Percentiles rank a stretch among this genome's conserved stretches.
Evolutionary conservation across 2,113 vertebrate species (phyloP).

Genomic region (Gnathonemus echidnorhynchus): DNA sequence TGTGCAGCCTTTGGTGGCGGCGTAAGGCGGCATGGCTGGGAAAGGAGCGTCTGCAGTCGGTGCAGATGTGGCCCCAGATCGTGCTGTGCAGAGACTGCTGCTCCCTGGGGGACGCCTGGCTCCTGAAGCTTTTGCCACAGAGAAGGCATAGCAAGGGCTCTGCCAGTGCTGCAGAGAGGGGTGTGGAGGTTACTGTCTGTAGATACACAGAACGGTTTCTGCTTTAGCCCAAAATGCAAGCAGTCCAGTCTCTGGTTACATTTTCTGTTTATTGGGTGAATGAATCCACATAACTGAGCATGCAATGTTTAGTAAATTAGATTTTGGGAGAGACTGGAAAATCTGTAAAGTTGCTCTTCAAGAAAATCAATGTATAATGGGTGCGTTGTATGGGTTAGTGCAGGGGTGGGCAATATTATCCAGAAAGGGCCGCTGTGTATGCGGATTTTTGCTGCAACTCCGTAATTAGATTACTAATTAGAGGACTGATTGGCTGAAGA

Average conservation of each 20-base stretch:
- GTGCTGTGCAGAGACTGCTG: not conserved
- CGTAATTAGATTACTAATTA: too few species aligned
- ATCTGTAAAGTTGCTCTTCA: not conserved
- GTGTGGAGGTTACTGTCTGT: not conserved
- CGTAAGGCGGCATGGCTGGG: not conserved
- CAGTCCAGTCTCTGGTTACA: not conserved
- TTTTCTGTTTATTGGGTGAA: not conserved
- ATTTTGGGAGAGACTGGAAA: not conserved
- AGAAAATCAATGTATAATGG: not conserved
- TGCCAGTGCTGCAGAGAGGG: not conserved
- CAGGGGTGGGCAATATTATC: too few species aligned
- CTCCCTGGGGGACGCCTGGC: not conserved
- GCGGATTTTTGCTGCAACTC: too few species aligned
- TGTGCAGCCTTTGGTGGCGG: conserved; percentile 9
- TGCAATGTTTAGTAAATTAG: not conserved
- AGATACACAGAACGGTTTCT: not conserved
- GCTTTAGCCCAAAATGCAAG: not conserved
- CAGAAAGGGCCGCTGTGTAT: too few species aligned
- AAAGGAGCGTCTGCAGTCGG: not conserved
- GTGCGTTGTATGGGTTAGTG: not conserved
- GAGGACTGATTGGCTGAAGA: too few species aligned
- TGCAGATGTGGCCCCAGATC: not conserved
- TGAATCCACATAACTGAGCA: not conserved
- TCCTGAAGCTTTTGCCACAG: conserved; percentile 10
- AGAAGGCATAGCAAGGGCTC: not conserved